Conservation (phyloP, 2,888 invertebrate genomes). For the Seira musarum region DNA sequence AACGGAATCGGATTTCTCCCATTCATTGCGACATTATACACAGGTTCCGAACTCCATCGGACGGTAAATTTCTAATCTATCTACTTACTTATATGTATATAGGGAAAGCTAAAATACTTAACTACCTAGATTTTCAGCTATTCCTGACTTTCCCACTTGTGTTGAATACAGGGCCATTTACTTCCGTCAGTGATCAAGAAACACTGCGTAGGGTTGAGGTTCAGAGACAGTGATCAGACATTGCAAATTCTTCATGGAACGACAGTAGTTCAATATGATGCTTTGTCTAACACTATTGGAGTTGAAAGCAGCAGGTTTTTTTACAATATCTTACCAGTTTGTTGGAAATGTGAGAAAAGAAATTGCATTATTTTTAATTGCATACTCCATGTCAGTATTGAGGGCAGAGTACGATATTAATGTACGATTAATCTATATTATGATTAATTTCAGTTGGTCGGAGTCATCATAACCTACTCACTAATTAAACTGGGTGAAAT, state of each 20-base stretch:
- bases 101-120: too few species aligned
- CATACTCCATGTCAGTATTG: too few species aligned
- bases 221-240: not conserved
- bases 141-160: too few species aligned
- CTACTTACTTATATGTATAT: too few species aligned
- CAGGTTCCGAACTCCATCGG: constrained; percentile 29
- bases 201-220: constrained; percentile 1
- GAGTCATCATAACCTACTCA: constrained; percentile 26
- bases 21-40: constrained; percentile 25
- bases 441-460: constrained; percentile 27
- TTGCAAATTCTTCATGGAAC: constrained; percentile 31
- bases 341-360: constrained; percentile 41
- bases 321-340: constrained; percentile 41
- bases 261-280: constrained; percentile 23
- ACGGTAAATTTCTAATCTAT: constrained; percentile 36
- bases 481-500: constrained; percentile 24
- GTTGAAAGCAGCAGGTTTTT: constrained; percentile 37
- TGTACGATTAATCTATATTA: not conserved
- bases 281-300: constrained; percentile 26
- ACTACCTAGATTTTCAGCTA: too few species aligned
- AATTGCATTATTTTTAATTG: not conserved
- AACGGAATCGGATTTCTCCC: constrained; percentile 18
- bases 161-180: constrained; percentile 24
- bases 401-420: too few species aligned
- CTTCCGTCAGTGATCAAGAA: constrained; percentile 20